Evolutionary conservation across 2,888 invertebrate species (phyloP), one percentile per base, ranked within the genome.

Genomic region (Zeuzera pyrina): DNA sequence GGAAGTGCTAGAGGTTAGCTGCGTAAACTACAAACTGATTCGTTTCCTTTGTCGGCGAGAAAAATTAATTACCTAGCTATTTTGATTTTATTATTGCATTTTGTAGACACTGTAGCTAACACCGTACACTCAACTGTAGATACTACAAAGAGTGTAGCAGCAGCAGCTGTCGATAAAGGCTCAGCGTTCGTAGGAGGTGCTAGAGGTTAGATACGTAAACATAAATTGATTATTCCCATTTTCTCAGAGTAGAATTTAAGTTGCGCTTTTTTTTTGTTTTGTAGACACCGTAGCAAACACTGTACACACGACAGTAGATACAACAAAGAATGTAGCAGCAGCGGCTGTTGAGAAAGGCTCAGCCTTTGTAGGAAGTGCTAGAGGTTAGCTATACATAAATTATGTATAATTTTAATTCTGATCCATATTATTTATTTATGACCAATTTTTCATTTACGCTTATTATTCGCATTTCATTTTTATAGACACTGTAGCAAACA

Each of bases 291-390:
- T 68, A 16, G 38, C 58, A 28, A 65, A 50, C 34, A 61, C 69
- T 21, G 46, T 64, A 13, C 36, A 52, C 32, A 49, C 51, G 29
- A 65, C 70, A 11, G 57, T 71, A 52, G 70, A 72, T 30, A 54
- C 52, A 2, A 67, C 70, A n/a, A 74, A 69, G 46, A 65, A 55
- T 41, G 56, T 58, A 10, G 57, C 65, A 3, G 48, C 64, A 3
- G 50, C 61, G 4, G 66, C 62, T 2, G 51, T 56, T 34, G 67
- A 66, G 15, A 70, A 61, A 42, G 52, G 64, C 21, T 35, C 51
- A 6, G 40, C 54, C 13, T 45, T 64, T 13, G 46, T 63, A 36
- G 61, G 52, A 38, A 49, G 49, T 28, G 60, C 61, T 30, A 64
- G 63, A 66, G 69, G 64, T 70, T 60, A n/a, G n/a, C n/a, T n/a